Base-by-base conservation (phyloP, 2,797 vertebrate genomes). In the Toxotes lorentzi region DNA sequence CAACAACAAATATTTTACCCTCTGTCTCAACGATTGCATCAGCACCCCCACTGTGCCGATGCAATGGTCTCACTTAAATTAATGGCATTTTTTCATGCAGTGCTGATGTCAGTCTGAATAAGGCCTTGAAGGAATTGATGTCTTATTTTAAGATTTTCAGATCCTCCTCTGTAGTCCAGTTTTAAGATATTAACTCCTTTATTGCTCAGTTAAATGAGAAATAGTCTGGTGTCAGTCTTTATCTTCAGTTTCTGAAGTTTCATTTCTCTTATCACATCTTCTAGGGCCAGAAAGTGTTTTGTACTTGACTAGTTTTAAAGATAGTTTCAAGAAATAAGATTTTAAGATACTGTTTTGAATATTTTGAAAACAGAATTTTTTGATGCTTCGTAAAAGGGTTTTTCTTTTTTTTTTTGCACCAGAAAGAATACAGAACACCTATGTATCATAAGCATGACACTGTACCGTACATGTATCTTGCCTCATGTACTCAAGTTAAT, bases 401-500 rank as follows among this genome's bases (percentile, higher is more conserved):
- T 23, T 71, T 74, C 27, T 30, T 2, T 30, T 30, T 30, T 30
- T 30, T 30, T 76, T 62, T 70, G 32, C 30, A 51, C 19, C 34
- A 38, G 7, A 24, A 38, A 71, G 3, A 50, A 48, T 47, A 30
- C 8, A 60, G 7, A 27, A 45, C 0, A 7, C 48, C 57, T 4
- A 24, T 69, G 53, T 57, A 73, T 78, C 82, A 84, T 61, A 77
- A 59, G 23, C 17, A 27, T 60, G 78, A 83, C 65, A 82, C 59
- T 60, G 69, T 58, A 66, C 57, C 58, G 60, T 77, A 30, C 24
- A 57, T 23, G 72, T 40, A 76, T 81, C 64, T 67, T 64, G 63
- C 69, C 70, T 70, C 78, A 79, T 76, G 63, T 85, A 77, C 59
- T 87, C 85, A 79, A 70, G 67, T 70, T 62, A 19, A 87, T 80